phyloP scores from a whole-genome alignment of 2,113 vertebrate species.

The Melozone crissalis region DNA sequence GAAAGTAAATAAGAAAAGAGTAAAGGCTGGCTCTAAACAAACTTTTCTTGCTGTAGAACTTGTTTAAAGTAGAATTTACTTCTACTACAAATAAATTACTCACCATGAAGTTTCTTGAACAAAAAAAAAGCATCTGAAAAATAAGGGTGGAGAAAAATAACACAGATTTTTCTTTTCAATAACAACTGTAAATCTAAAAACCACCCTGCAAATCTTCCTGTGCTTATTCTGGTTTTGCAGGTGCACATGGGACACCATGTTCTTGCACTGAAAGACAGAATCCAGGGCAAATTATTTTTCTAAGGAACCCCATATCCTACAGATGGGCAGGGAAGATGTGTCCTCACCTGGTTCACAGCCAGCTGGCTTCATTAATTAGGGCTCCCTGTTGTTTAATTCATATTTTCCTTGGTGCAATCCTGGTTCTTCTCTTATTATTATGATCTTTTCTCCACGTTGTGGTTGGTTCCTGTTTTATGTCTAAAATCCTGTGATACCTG shows the following conservation, averaged over 20 bases:
- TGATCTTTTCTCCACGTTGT: not conserved
- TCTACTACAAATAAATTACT: not conserved
- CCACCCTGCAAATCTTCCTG: not conserved
- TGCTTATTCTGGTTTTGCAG: not conserved
- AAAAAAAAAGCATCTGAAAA: not conserved
- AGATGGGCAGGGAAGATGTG: not conserved
- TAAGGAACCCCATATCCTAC: not conserved
- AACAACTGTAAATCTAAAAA: not conserved
- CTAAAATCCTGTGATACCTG: not conserved
- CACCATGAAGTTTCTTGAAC: not conserved
- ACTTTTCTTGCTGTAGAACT: not conserved
- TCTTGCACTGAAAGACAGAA: not conserved
- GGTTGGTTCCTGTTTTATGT: not conserved
- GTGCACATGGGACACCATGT: not conserved
- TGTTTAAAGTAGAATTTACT: not conserved
- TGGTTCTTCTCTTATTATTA: not conserved
- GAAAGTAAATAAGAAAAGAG: not conserved
- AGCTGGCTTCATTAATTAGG: not conserved
- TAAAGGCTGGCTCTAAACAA: not conserved
- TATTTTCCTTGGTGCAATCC: not conserved
- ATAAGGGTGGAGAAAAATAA: not conserved
- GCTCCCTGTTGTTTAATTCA: not conserved
- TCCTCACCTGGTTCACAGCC: not conserved
- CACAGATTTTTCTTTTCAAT: not conserved
- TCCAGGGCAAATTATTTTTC: not conserved